Evolutionary conservation across 2,113 vertebrate species (phyloP), one percentile per base, ranked within the genome.

Genomic region (Galbula dea): DNA sequence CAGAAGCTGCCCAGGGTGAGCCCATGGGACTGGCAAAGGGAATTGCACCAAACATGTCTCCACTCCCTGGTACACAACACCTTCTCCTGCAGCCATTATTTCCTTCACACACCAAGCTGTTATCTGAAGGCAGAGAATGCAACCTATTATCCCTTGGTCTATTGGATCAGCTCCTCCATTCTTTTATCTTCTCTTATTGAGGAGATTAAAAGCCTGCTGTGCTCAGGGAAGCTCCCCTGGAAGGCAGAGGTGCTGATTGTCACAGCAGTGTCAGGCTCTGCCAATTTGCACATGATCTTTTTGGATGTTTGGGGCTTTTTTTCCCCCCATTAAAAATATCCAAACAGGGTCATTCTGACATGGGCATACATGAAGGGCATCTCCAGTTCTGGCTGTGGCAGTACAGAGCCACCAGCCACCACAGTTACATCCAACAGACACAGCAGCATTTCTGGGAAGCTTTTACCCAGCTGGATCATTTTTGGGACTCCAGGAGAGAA

Each of bases 341-440:
- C 46, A 71, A 58, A 57, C 0, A 8, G 37, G 41, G 45, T 66
- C 68, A 32, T 69, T 76, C 4, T 14, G 55, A 32, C 1, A 1
- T 1, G 24, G 37, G 59, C 1, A n/a, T n/a, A 80, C 0, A 34
- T 0, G 15, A 6, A 2, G 58, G 36, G 34, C 59, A 18, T 2
- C 10, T 10, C 54, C 66, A 65, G 66, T 0, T 18, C 51, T 9
- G 17, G 51, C 24, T 6, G 11, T 23, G 41, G 57, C 49, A 61
- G 36, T 0, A 10, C 54, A 6, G 0, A 16, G 24, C 7, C 49
- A 52, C n/a, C 0, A 1, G 45, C 36, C 59, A 51, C 11, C 58
- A 4, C 12, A 9, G 61, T 4, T 26, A 18, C 1, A 1, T 3
- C 22, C 46, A 6, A 6, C 0, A 1, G 30, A 2, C 29, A 2